phyloP scores from a whole-genome alignment of 2,888 invertebrate species.

The Pachycephus smyrnensis region DNA sequence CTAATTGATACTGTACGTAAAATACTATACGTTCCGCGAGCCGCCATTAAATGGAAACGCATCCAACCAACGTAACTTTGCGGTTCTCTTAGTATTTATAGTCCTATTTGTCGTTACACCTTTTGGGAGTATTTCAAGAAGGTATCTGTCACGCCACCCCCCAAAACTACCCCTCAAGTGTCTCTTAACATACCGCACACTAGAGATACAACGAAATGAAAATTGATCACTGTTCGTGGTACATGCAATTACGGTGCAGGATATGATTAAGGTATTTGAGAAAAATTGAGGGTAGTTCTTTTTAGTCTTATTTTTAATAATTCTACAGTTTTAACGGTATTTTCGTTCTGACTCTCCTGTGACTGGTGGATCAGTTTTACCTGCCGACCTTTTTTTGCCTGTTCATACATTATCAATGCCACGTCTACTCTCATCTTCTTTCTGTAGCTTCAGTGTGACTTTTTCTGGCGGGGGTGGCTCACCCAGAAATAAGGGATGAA shows the following conservation, averaged over 20 bases:
- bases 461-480: neutral
- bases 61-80: neutral
- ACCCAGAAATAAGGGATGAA: neutral
- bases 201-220: neutral
- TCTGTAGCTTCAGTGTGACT: neutral
- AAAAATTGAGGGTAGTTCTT: neutral
- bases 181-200: neutral
- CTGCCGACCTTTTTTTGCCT: neutral
- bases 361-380: neutral
- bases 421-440: neutral
- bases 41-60: neutral
- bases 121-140: neutral
- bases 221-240: neutral
- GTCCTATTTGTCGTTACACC: neutral
- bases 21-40: neutral
- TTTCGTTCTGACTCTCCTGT: neutral
- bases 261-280: neutral
- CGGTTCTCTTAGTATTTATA: neutral
- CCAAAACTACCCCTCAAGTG: neutral
- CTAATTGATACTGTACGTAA: too few species aligned
- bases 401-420: neutral
- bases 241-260: neutral
- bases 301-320: neutral
- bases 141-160: neutral
- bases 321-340: neutral